Percentiles rank a stretch among this genome's conserved stretches.
Evolutionary conservation across 2,113 vertebrate species (phyloP).

Genomic region (Electrona antarctica): DNA sequence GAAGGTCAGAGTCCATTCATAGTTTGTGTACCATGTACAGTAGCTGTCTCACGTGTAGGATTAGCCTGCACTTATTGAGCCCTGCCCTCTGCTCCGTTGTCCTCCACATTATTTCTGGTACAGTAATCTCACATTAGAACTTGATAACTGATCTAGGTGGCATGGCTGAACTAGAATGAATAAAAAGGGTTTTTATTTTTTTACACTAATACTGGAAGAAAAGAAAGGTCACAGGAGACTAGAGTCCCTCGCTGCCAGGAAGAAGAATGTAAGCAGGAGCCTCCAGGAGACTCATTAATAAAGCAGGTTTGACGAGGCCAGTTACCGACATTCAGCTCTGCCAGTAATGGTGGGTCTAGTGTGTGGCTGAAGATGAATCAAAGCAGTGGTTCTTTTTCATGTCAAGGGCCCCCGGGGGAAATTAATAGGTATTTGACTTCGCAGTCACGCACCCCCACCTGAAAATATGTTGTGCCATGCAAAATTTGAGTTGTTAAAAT

Average conservation of each 20-base stretch:
- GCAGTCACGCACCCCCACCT: too few species aligned
- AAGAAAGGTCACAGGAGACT: not conserved
- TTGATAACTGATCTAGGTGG: not conserved
- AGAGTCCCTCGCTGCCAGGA: not conserved
- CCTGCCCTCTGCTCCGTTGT: constrained; percentile 12
- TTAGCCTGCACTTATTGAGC: not conserved
- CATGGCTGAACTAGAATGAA: not conserved
- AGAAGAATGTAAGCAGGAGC: not conserved
- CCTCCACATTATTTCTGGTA: not conserved
- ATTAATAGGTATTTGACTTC: too few species aligned
- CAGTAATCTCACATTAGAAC: constrained; percentile 7
- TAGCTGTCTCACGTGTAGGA: not conserved
- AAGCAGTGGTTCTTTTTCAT: too few species aligned
- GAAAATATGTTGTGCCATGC: too few species aligned
- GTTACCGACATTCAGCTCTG: too few species aligned
- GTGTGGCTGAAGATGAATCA: too few species aligned
- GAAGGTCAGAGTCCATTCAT: too few species aligned
- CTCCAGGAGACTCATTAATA: not conserved
- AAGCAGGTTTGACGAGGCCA: not conserved
- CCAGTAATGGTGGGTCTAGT: too few species aligned
- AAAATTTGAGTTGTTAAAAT: too few species aligned
- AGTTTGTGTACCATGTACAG: not conserved
- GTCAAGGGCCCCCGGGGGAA: too few species aligned
- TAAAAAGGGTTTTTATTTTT: not conserved
- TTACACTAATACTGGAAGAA: not conserved